Percentiles rank a stretch among this genome's conserved stretches.
Conservation (phyloP, 2,888 invertebrate species). For the Epicampocera succincta region DNA sequence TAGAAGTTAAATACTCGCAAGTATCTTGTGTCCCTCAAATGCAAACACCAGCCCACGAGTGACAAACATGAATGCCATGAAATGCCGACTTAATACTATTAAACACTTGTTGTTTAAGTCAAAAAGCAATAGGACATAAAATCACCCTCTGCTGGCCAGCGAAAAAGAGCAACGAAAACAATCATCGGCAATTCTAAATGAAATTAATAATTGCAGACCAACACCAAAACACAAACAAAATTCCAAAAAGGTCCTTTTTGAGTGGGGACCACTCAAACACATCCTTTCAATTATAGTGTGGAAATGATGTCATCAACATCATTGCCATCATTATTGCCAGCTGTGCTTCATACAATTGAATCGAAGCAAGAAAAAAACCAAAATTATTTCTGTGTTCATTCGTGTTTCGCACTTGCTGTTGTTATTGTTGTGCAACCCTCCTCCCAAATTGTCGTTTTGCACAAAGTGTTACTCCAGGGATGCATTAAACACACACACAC, state of each 20-base stretch:
- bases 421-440: not conserved
- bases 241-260: conserved; percentile 19
- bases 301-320: conserved; percentile 53
- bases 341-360: conserved; percentile 49
- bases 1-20: conserved; percentile 61
- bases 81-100: conserved; percentile 43
- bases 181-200: conserved; percentile 68
- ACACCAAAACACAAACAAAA: conserved; percentile 44
- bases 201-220: conserved; percentile 64
- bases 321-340: conserved; percentile 45
- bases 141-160: conserved; percentile 50
- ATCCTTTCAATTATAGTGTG: conserved; percentile 33
- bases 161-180: conserved; percentile 51
- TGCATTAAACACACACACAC: conserved; percentile 50
- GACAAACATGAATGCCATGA: conserved; percentile 41
- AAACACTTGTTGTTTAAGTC: conserved; percentile 61
- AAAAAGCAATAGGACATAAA: conserved; percentile 23
- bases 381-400: conserved; percentile 34
- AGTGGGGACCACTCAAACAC: conserved; percentile 4
- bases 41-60: conserved; percentile 11
- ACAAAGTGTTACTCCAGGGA: conserved; percentile 57
- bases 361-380: conserved; percentile 14
- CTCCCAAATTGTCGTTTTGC: not conserved
- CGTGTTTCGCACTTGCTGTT: not conserved
- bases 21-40: not conserved